phyloP scores from a whole-genome alignment of 2,113 vertebrate genomes.

The Anhinga rufa region DNA sequence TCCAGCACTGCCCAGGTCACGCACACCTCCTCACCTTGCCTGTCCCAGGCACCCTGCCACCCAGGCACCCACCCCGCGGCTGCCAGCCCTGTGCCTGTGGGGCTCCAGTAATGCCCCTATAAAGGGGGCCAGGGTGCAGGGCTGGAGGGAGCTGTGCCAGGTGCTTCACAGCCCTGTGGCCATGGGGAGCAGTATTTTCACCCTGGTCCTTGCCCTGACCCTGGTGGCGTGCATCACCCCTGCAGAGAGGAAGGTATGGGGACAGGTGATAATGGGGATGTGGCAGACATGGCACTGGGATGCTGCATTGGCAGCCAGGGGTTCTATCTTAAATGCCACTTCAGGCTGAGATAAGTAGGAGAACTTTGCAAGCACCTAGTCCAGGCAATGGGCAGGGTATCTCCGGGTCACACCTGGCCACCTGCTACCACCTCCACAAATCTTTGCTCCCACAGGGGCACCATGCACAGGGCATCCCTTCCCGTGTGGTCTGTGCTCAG shows the following conservation, averaged over 20 bases:
- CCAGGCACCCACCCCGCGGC: rapidly evolving
- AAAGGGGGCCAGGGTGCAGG: background rate
- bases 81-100: background rate
- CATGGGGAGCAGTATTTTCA: background rate
- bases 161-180: rapidly evolving
- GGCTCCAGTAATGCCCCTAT: conserved; percentile 15
- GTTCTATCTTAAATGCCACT: background rate
- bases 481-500: too few relatives aligned
- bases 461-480: background rate
- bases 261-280: background rate
- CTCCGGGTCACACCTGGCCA: background rate
- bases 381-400: background rate
- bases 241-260: background rate
- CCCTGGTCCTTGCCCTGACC: background rate
- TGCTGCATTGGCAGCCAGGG: background rate
- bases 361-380: background rate
- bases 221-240: background rate
- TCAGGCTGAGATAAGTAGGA: background rate
- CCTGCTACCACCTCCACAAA: background rate
- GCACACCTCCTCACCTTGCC: background rate
- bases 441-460: background rate
- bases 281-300: background rate
- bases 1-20: background rate
- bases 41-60: background rate
- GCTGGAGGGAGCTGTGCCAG: rapidly evolving